phyloP scores from a whole-genome alignment of 2,797 vertebrate species.

The Sus cebifrons region DNA sequence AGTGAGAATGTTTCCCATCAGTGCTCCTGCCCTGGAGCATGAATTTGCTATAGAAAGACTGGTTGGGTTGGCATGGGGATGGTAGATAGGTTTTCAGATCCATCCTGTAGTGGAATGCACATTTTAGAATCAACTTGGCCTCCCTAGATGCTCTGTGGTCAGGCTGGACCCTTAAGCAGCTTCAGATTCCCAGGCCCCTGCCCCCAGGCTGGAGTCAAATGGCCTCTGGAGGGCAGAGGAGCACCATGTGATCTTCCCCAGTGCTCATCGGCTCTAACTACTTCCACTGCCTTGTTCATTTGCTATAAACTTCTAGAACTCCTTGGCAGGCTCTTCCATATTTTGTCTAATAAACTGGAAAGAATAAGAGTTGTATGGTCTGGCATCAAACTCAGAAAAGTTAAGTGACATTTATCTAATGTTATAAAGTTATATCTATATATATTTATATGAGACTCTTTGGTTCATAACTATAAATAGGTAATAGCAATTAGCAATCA shows the following conservation, averaged over 20 bases:
- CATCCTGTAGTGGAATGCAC: neutral
- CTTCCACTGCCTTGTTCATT: neutral
- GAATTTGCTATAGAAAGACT: neutral
- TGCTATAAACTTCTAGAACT: slow-evolving; percentile 34
- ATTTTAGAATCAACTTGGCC: neutral
- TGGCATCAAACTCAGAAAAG: slow-evolving; percentile 25
- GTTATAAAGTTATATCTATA: neutral
- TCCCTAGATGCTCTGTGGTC: neutral
- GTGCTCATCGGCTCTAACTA: neutral
- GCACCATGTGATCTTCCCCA: neutral
- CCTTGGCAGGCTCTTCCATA: slow-evolving; percentile 1
- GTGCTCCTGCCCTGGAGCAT: neutral
- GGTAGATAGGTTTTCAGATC: neutral
- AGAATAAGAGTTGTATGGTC: slow-evolving; percentile 19
- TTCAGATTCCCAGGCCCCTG: neutral
- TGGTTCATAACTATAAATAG: neutral
- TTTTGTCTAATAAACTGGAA: slow-evolving; percentile 54
- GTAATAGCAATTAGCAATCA: neutral
- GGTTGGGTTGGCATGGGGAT: neutral
- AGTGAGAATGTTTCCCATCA: neutral
- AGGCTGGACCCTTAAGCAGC: neutral
- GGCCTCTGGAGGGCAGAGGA: slow-evolving; percentile 63
- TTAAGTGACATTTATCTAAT: slow-evolving; percentile 27
- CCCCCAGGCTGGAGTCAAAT: slow-evolving; percentile 19
- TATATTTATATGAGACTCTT: neutral